A percentile compares a stretch with the other conserved stretches of the same genome.
These are phyloP conservation scores for Chelonus insularis DNA, from an alignment of 1,140 invertebrate species.

Conservation along the genomic window DNA sequence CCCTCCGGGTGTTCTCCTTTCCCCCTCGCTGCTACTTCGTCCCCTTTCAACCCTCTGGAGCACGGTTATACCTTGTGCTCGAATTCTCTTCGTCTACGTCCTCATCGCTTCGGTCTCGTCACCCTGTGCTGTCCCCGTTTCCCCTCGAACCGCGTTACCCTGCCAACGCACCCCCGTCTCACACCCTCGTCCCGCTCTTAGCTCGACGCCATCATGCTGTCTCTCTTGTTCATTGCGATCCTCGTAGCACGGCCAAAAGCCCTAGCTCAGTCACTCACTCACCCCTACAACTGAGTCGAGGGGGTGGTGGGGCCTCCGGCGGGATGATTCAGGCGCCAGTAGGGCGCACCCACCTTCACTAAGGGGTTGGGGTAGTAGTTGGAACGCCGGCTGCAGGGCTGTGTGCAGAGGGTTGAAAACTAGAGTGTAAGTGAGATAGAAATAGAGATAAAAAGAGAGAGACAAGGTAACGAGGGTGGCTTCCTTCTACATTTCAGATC, in stretches of 20 bases:
- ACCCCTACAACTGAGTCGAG: conserved; percentile 12
- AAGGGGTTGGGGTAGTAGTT: conserved; percentile 31
- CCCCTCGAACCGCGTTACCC: conserved; percentile 35
- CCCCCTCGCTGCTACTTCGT: conserved; percentile 31
- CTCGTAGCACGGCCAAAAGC: conserved; percentile 46
- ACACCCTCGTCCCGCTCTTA: conserved; percentile 21
- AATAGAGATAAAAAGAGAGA: conserved; percentile 30
- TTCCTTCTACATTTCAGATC: conserved; percentile 37
- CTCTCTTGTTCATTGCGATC: conserved; percentile 28
- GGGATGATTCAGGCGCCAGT: conserved; percentile 60
- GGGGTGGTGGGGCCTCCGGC: conserved; percentile 45
- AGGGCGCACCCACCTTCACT: conserved; percentile 58
- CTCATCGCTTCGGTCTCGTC: conserved; percentile 15
- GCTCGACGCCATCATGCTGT: conserved; percentile 26
- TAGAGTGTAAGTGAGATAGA: conserved; percentile 22
- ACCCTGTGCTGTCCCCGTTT: conserved; percentile 11
- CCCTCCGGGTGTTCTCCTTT: conserved; percentile 36
- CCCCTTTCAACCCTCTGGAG: conserved; percentile 38
- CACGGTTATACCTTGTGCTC: conserved; percentile 42
- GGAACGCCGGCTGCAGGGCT: conserved; percentile 44
- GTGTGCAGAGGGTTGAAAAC: conserved; percentile 23
- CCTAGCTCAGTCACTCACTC: conserved; percentile 48
- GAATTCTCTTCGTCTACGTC: conserved; percentile 35
- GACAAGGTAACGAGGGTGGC: conserved; percentile 52
- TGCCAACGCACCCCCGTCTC: conserved; percentile 36